Evolutionary conservation across 2,113 vertebrate species (phyloP), one percentile per base, ranked within the genome.

Genomic region (Trogon melanurus): DNA sequence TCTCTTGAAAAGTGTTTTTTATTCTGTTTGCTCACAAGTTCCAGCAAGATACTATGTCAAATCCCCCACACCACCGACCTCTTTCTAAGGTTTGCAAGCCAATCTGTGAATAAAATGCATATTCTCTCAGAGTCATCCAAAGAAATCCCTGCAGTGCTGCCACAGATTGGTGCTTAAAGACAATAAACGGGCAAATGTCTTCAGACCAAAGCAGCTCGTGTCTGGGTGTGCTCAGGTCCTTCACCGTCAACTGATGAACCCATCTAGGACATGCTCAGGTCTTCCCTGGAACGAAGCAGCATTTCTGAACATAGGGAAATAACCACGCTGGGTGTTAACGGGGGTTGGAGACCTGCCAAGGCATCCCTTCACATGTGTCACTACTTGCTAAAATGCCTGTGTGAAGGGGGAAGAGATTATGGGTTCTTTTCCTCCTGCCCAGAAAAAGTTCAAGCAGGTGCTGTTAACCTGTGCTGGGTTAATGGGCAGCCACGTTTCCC

Each of bases 261-360:
- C 44, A 36, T 3, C 25, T 4, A 36, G 64, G 70, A 81, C 6
- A 2, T 22, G 20, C 45, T 36, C 9, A 0, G 66, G 32, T 56
- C 70, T 45, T 66, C 61, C 29, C 1, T 0, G 14, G 61, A 58
- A 56, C 5, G 16, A 67, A 78, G 51, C 3, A 11, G 16, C 51
- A 30, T 57, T 91, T 58, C 86, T 72, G 12, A 61, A 58, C 34
- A 65, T 0, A 58, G 13, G 21, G n/a, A 81, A 85, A 61, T 41
- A 75, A 51, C 34, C 38, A n/a, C 6, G 53, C 54, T 20, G 34
- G 50, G 45, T 9, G 0, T 13, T 58, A 58, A 2, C 0, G 1
- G 47, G 19, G 3, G 21, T 5, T 73, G 76, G 56, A 83, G 29
- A 60, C 34, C 27, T 36, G 23, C 73, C 84, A 95, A 64, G 51